phyloP scores from a whole-genome alignment of 2,113 vertebrate genomes.

The Piliocolobus tephrosceles region DNA sequence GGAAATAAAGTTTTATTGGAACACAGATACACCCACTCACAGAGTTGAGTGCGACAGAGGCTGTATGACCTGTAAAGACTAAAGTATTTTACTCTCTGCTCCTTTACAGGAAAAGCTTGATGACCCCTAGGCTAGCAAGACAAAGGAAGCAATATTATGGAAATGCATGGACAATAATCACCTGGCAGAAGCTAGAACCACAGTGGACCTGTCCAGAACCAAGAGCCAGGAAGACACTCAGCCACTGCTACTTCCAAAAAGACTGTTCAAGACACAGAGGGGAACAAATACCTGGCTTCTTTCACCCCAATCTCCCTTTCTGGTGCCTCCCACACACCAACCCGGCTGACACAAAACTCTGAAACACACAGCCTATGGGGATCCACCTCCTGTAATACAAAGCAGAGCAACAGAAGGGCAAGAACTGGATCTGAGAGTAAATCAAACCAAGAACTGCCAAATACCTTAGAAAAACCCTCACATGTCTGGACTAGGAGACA shows the following conservation, averaged over 20 bases:
- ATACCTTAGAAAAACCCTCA: neutral
- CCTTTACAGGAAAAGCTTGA: neutral
- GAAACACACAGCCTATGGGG: neutral
- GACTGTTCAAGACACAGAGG: neutral
- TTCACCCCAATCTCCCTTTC: neutral
- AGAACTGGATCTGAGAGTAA: neutral
- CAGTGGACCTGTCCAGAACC: neutral
- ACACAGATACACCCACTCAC: neutral
- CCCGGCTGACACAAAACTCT: neutral
- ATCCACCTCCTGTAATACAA: neutral
- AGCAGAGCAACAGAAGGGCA: neutral
- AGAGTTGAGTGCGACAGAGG: neutral
- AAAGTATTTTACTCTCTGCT: neutral
- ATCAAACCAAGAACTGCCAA: neutral
- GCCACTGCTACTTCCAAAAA: neutral
- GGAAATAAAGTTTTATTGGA: conserved; percentile 13
- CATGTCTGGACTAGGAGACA: neutral
- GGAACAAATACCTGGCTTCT: neutral
- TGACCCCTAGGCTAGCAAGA: neutral
- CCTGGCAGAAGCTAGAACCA: neutral
- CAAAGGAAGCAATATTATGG: neutral
- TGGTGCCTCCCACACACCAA: neutral
- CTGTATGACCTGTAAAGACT: neutral
- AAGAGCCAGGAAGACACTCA: neutral
- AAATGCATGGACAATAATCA: neutral